These are phyloP conservation scores for Chelmon rostratus DNA, from an alignment of 2,797 vertebrate genomes.

Conservation along the genomic window DNA sequence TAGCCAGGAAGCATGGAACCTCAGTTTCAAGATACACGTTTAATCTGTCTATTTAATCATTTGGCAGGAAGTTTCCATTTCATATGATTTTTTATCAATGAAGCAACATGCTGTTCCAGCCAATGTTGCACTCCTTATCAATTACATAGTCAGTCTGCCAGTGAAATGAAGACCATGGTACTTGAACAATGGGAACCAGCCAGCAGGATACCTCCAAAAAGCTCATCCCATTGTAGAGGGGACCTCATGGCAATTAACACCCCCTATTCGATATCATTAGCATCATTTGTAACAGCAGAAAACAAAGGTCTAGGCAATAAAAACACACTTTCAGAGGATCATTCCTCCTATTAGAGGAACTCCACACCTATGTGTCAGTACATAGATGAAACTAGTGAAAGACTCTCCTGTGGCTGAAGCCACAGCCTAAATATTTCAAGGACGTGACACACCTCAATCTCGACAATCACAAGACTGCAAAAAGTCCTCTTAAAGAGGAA, in stretches of 20 bases:
- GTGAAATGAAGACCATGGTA: slow-evolving; percentile 37
- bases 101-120: neutral
- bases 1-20: neutral
- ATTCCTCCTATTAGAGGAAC: slow-evolving; percentile 43
- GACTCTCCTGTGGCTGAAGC: slow-evolving; percentile 35
- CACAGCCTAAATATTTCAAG: slow-evolving; percentile 66
- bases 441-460: slow-evolving; percentile 77
- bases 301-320: slow-evolving; percentile 10
- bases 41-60: neutral
- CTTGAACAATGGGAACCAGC: slow-evolving; percentile 52
- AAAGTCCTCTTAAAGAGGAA: slow-evolving; percentile 28
- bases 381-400: slow-evolving; percentile 45
- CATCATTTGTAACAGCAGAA: slow-evolving; percentile 45
- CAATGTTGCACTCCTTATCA: slow-evolving; percentile 21
- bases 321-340: slow-evolving; percentile 25
- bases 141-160: slow-evolving; percentile 19
- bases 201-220: slow-evolving; percentile 37
- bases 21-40: neutral
- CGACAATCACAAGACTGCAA: slow-evolving; percentile 38
- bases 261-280: slow-evolving; percentile 8
- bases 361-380: slow-evolving; percentile 37
- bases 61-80: neutral
- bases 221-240: slow-evolving; percentile 28
- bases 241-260: slow-evolving; percentile 45
- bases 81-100: neutral